Evolutionary conservation across 1,140 invertebrate species (phyloP).

Genomic region (Brachionus rotundiformis): DNA sequence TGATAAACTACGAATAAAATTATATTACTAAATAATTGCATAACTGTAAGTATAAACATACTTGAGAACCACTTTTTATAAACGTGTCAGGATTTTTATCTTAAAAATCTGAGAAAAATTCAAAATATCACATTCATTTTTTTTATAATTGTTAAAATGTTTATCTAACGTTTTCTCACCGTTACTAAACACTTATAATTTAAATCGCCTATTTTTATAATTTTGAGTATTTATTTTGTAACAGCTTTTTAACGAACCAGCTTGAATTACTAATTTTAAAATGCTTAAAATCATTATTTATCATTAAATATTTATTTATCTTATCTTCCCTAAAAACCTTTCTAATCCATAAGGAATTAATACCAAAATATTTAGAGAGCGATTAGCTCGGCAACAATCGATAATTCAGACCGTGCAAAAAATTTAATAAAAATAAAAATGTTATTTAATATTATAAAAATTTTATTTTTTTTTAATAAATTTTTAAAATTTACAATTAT

Average conservation of each 20-base stretch:
- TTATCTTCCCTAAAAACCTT: background rate
- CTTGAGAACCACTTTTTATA: background rate
- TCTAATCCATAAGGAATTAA: background rate
- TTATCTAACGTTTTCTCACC: background rate
- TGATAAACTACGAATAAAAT: background rate
- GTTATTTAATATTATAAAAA: background rate
- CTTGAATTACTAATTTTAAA: background rate
- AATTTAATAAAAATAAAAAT: background rate
- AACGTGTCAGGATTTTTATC: background rate
- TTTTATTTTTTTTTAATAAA: background rate
- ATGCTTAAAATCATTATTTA: background rate
- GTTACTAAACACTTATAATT: background rate
- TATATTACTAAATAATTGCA: background rate
- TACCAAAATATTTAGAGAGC: background rate
- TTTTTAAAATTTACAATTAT: background rate
- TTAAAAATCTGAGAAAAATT: background rate
- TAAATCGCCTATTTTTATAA: background rate
- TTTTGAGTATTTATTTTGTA: background rate
- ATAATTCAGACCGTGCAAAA: no score
- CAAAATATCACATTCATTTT: background rate
- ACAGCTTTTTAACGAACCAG: slow-evolving; percentile 7
- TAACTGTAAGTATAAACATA: background rate
- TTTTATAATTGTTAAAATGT: background rate
- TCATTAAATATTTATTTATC: background rate
- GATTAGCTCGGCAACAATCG: no score